Evolutionary conservation across 1,140 invertebrate genomes (phyloP).

Genomic region (Marisa cornuarietis): DNA sequence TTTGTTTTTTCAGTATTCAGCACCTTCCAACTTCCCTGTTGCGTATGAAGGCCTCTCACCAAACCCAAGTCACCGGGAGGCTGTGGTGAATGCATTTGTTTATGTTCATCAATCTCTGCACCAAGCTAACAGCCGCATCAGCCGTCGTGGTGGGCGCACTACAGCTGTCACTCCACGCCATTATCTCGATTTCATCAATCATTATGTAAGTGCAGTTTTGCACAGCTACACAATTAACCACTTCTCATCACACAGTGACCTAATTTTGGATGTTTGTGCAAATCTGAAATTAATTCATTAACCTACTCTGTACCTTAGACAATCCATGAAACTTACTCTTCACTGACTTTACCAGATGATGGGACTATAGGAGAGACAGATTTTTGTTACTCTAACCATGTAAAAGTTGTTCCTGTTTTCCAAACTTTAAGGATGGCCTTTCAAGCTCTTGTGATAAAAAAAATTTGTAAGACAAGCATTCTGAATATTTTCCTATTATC

Average conservation of each 20-base stretch:
- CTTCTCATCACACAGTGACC: neutral
- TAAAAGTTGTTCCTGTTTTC: neutral
- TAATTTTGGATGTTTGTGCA: too few species aligned
- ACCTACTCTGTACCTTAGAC: too few species aligned
- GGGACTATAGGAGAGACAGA: neutral
- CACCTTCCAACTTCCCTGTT: slow-evolving; percentile 88
- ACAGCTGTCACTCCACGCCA: slow-evolving; percentile 98
- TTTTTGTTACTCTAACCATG: neutral
- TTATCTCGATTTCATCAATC: slow-evolving; percentile 99
- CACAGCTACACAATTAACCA: neutral
- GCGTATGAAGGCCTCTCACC: slow-evolving; percentile 81
- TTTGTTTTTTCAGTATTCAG: slow-evolving; percentile 73
- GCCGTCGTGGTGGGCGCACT: slow-evolving; percentile 90
- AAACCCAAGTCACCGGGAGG: slow-evolving; percentile 86
- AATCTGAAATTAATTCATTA: too few species aligned
- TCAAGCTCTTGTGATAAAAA: too few species aligned
- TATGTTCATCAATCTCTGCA: slow-evolving; percentile 98
- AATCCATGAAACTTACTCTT: too few species aligned
- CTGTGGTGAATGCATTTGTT: slow-evolving; percentile 97
- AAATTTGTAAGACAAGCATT: too few species aligned
- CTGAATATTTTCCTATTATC: too few species aligned
- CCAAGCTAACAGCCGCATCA: slow-evolving; percentile 88
- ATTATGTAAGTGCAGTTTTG: slow-evolving; percentile 77
- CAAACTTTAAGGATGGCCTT: too few species aligned
- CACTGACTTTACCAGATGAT: neutral